Evolutionary conservation across 2,113 vertebrate genomes (phyloP).

Genomic region (Melanerpes aurifrons): DNA sequence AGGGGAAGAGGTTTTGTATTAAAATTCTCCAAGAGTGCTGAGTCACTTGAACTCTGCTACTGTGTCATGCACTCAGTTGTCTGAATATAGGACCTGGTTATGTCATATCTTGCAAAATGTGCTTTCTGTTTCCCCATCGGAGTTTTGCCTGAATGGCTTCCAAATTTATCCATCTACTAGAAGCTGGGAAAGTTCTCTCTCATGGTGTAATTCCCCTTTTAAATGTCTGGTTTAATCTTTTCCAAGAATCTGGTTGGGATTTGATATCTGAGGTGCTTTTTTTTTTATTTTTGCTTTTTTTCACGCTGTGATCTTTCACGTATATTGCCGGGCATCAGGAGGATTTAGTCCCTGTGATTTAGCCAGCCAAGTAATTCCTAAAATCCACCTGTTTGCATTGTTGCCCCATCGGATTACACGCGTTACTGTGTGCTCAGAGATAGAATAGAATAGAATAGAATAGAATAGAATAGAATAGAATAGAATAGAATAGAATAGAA

Average conservation of each 20-base stretch:
- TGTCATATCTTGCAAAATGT: constrained; percentile 56
- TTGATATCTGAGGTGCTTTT: background rate
- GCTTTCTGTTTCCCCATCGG: constrained; percentile 45
- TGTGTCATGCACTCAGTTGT: constrained; percentile 46
- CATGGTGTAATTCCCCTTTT: constrained; percentile 10
- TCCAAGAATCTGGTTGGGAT: background rate
- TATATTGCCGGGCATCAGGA: background rate
- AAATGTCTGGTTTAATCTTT: constrained; percentile 28
- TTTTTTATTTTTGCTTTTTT: background rate
- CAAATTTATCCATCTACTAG: constrained; percentile 51
- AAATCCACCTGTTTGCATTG: background rate
- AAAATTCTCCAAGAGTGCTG: constrained; percentile 64
- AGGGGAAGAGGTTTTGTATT: constrained; percentile 46
- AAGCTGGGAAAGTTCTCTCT: constrained; percentile 44
- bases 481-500: too few relatives aligned
- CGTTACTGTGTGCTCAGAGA: background rate
- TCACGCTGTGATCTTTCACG: background rate
- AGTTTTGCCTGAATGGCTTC: constrained; percentile 44
- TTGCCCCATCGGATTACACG: background rate
- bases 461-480: too few relatives aligned
- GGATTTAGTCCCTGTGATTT: background rate
- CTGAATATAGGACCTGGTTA: constrained; percentile 11
- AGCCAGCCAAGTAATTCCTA: background rate
- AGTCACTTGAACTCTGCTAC: constrained; percentile 64
- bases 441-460: too few relatives aligned